These are phyloP conservation scores for Lepisosteus oculatus DNA, from an alignment of 2,113 vertebrate genomes.

Conservation along the genomic window DNA sequence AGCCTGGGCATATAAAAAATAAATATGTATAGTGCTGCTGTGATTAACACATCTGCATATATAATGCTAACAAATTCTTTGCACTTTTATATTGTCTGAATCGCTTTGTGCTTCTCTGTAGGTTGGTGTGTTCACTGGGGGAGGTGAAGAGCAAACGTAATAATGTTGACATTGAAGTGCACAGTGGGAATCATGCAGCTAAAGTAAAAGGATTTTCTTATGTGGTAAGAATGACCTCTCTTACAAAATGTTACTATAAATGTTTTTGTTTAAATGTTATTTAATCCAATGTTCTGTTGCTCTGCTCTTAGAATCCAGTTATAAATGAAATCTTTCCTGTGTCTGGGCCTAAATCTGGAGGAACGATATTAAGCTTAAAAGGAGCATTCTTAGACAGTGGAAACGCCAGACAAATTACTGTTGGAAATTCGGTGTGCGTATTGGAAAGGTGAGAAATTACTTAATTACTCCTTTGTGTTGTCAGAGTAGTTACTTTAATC, in stretches of 20 bases:
- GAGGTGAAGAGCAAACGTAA: constrained; percentile 62
- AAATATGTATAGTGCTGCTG: too few species aligned
- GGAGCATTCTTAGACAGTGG: constrained; percentile 84
- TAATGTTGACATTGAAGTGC: constrained; percentile 74
- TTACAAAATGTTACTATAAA: background rate
- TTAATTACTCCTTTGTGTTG: too few species aligned
- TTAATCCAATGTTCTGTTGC: background rate
- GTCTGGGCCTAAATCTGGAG: constrained; percentile 87
- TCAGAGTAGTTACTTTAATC: too few species aligned
- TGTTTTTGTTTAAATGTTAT: background rate
- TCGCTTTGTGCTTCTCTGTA: constrained; percentile 57
- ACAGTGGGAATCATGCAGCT: constrained; percentile 66
- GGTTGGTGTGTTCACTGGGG: constrained; percentile 79
- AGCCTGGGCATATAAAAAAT: too few species aligned
- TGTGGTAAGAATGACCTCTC: constrained; percentile 72
- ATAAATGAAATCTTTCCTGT: constrained; percentile 83
- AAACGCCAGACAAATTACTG: constrained; percentile 73
- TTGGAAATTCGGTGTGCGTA: constrained; percentile 77
- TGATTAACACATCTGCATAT: background rate
- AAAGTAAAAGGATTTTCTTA: constrained; percentile 76
- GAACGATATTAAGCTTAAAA: constrained; percentile 82
- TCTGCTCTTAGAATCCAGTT: constrained; percentile 71
- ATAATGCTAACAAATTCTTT: constrained; percentile 29
- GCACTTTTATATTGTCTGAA: constrained; percentile 37
- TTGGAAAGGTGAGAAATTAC: constrained; percentile 75